phyloP scores from a whole-genome alignment of 1,140 invertebrate genomes.

The Diachasmimorpha longicaudata region DNA sequence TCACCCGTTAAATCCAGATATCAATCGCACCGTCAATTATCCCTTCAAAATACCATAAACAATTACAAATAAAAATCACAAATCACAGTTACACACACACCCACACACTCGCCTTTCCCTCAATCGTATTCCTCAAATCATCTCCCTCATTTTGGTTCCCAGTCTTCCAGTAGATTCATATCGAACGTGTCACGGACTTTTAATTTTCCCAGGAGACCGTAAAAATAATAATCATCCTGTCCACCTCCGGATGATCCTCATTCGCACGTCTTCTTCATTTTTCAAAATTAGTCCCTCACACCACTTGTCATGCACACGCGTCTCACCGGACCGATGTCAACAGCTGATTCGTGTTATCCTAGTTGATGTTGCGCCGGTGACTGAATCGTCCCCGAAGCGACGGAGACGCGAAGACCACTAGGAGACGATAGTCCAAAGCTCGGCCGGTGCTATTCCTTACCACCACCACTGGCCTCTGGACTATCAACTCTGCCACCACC shows the following conservation, averaged over 20 bases:
- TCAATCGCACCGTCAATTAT: background rate
- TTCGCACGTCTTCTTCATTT: background rate
- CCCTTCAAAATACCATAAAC: background rate
- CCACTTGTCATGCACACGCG: background rate
- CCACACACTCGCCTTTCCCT: background rate
- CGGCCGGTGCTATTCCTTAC: background rate
- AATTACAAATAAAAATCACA: background rate
- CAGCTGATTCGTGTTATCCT: background rate
- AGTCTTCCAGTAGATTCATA: background rate
- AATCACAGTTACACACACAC: background rate
- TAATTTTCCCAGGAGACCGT: background rate
- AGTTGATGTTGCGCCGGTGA: background rate
- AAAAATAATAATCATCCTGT: background rate
- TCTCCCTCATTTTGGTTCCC: background rate
- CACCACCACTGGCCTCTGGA: background rate
- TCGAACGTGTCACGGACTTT: too few relatives aligned
- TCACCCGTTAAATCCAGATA: background rate
- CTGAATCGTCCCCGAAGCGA: conserved; percentile 1
- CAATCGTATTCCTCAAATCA: background rate
- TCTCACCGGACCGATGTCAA: background rate
- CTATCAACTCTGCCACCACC: background rate
- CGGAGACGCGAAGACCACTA: background rate
- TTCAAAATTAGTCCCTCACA: background rate
- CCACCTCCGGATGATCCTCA: background rate
- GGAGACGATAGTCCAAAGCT: conserved; percentile 9